Evolutionary conservation across 2,888 invertebrate species (phyloP).

Genomic region (Pseudococcus longispinus): DNA sequence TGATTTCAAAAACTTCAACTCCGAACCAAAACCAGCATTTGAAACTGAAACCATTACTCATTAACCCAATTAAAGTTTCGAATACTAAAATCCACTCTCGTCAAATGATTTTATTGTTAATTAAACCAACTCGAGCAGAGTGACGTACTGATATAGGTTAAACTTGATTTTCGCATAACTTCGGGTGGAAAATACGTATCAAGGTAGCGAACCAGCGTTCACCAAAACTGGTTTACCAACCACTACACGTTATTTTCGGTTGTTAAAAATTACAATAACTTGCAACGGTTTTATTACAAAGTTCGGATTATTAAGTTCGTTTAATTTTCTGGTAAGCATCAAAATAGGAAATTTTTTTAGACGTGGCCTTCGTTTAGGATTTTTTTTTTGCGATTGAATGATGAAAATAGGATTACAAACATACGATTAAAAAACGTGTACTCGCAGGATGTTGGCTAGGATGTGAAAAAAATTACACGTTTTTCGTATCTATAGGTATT

Average conservation of each 20-base stretch:
- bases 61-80: not conserved
- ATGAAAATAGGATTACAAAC: not conserved
- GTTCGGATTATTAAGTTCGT: not conserved
- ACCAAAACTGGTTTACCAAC: not conserved
- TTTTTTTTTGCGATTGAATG: not conserved
- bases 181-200: slow-evolving; percentile 1
- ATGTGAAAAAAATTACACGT: not conserved
- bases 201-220: not conserved
- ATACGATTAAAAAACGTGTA: not conserved
- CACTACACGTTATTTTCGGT: not conserved
- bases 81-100: not conserved
- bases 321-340: not conserved
- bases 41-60: not conserved
- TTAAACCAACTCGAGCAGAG: not conserved
- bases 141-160: not conserved
- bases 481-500: not conserved
- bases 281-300: not conserved
- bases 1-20: not conserved
- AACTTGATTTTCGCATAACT: not conserved
- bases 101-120: not conserved
- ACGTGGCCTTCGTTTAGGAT: not conserved
- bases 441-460: not conserved
- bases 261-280: not conserved
- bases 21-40: not conserved
- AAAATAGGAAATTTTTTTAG: not conserved